Evolutionary conservation across 2,113 vertebrate species (phyloP).

Genomic region (Ceratotherium simum): DNA sequence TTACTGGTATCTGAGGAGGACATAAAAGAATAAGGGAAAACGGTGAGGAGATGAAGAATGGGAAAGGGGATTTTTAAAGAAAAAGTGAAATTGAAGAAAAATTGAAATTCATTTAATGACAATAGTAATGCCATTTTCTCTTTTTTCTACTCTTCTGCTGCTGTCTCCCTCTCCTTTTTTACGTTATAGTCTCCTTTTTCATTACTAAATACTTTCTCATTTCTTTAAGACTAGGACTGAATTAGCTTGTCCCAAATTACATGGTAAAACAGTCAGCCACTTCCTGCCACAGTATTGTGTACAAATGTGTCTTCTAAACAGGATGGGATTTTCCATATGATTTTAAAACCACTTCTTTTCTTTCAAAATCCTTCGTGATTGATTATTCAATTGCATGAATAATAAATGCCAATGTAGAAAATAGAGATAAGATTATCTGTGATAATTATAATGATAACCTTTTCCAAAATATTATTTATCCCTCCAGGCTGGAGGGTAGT

Average conservation of each 20-base stretch:
- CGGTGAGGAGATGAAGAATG: background rate
- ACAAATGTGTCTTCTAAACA: background rate
- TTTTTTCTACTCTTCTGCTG: background rate
- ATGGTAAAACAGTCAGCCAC: background rate
- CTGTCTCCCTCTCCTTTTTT: background rate
- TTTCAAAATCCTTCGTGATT: background rate
- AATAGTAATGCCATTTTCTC: background rate
- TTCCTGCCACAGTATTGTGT: background rate
- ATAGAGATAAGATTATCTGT: background rate
- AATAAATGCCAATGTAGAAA: background rate
- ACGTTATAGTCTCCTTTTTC: background rate
- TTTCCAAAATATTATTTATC: background rate
- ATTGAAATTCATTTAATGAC: background rate
- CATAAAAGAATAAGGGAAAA: background rate
- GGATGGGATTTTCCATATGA: background rate
- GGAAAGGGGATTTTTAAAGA: background rate
- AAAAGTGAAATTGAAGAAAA: conserved; percentile 34
- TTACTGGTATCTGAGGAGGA: conserved; percentile 10
- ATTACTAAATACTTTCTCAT: background rate
- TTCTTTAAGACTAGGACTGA: background rate
- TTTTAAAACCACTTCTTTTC: background rate
- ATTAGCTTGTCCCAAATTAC: background rate
- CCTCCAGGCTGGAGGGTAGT: background rate
- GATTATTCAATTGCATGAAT: background rate
- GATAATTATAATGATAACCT: background rate